These are phyloP conservation scores for Muntiacus reevesi DNA, from an alignment of 2,113 vertebrate species.

Conservation along the genomic window DNA sequence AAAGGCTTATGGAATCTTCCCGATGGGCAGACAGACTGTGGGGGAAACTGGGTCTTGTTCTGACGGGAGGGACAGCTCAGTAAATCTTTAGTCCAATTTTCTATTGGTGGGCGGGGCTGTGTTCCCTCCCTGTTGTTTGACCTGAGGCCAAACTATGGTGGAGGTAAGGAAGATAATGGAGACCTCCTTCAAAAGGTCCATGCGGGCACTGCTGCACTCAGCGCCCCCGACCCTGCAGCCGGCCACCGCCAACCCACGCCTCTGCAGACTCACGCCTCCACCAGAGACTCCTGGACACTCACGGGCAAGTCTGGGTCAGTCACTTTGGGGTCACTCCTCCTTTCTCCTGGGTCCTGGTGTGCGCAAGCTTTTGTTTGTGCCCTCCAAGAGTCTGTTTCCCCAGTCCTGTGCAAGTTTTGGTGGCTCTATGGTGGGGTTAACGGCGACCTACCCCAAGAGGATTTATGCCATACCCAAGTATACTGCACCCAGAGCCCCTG, in stretches of 20 bases:
- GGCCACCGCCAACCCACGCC: accelerated
- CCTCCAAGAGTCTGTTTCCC: not conserved
- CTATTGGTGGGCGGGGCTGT: not conserved
- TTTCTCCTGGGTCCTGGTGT: not conserved
- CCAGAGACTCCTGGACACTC: not conserved
- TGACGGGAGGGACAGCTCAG: not conserved
- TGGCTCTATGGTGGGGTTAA: not conserved
- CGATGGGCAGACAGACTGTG: not conserved
- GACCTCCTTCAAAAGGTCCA: not conserved
- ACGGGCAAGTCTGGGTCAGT: not conserved
- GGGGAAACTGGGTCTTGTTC: not conserved
- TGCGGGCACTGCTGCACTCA: not conserved
- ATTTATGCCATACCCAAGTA: not conserved
- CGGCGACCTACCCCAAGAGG: accelerated
- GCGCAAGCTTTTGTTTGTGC: not conserved
- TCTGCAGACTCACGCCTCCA: accelerated
- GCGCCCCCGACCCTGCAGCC: not conserved
- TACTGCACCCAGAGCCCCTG: not conserved
- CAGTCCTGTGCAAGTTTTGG: not conserved
- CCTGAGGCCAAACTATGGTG: not conserved
- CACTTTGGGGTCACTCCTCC: not conserved
- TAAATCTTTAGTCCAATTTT: not conserved
- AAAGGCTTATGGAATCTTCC: not conserved
- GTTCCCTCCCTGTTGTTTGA: not conserved
- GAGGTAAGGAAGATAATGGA: not conserved